phyloP scores from a whole-genome alignment of 2,888 invertebrate species.

The Harmothoe impar region DNA sequence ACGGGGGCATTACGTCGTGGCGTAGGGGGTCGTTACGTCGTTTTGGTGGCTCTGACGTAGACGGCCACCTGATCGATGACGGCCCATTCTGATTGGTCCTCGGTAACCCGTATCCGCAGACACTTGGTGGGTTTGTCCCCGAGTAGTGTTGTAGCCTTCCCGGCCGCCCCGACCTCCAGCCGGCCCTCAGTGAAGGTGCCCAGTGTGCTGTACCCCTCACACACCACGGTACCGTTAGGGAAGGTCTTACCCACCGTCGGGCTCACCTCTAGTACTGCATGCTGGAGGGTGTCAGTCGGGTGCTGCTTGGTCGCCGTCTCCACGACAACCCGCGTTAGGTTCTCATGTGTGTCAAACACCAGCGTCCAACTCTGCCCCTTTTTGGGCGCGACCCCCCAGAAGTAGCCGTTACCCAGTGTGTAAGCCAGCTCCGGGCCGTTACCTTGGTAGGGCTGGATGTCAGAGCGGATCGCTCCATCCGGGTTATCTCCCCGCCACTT shows the following conservation, averaged over 20 bases:
- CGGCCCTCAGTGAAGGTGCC: conserved; percentile 25
- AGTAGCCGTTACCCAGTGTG: conserved; percentile 65
- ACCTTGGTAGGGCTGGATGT: conserved; percentile 77
- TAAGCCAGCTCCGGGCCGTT: conserved; percentile 80
- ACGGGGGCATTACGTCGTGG: neutral
- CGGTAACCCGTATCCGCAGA: conserved; percentile 62
- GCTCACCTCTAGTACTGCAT: conserved; percentile 66
- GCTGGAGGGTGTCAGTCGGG: conserved; percentile 58
- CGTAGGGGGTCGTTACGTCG: neutral
- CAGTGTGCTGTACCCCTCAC: conserved; percentile 42
- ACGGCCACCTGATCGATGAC: conserved; percentile 69
- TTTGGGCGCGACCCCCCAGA: conserved; percentile 68
- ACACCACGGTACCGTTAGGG: conserved; percentile 35
- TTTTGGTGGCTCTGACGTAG: conserved; percentile 55
- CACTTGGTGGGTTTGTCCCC: conserved; percentile 30
- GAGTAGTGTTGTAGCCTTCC: neutral
- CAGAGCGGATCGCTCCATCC: conserved; percentile 79
- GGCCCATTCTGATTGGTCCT: conserved; percentile 66
- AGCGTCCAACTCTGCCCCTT: conserved; percentile 64
- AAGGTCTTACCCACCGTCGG: conserved; percentile 5
- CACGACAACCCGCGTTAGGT: conserved; percentile 63
- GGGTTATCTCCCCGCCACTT: conserved; percentile 78
- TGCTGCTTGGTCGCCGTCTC: conserved; percentile 64
- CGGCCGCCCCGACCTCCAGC: conserved; percentile 49
- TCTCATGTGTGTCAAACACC: conserved; percentile 63